A percentile compares a stretch with the other conserved stretches of the same genome.
Conservation (phyloP, 2,797 vertebrate genomes). For the Gymnodraco acuticeps region DNA sequence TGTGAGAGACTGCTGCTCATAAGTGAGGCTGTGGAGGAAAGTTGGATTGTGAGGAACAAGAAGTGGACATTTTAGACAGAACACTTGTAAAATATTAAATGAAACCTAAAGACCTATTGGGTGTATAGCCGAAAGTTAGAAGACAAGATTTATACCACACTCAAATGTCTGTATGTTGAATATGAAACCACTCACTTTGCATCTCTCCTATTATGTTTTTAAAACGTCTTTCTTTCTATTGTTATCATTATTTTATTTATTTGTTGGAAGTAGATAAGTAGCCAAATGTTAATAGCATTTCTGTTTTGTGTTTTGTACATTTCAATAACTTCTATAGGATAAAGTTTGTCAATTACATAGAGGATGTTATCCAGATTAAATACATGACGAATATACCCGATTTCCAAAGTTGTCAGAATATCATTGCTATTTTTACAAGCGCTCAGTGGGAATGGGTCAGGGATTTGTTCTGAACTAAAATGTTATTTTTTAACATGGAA, state of each 20-base stretch:
- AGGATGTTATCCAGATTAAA: background rate
- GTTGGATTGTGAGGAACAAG: background rate
- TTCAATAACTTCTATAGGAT: background rate
- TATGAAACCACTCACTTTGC: background rate
- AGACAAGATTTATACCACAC: background rate
- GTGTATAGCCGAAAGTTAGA: background rate
- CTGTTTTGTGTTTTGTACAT: background rate
- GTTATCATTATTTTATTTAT: background rate
- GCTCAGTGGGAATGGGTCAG: conserved; percentile 6
- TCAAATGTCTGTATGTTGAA: background rate
- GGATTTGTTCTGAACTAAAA: conserved; percentile 14
- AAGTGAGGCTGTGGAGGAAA: background rate
- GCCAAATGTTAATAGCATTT: background rate
- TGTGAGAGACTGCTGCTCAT: conserved; percentile 4
- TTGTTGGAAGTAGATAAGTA: background rate
- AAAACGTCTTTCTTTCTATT: background rate
- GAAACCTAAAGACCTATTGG: background rate
- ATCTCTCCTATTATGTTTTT: background rate
- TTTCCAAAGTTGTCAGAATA: background rate
- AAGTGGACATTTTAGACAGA: background rate
- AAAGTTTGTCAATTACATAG: background rate
- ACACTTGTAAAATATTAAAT: background rate
- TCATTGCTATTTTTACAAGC: conserved; percentile 50
- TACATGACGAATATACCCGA: conserved; percentile 4
- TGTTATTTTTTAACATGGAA: conserved; percentile 18